Evolutionary conservation across 2,113 vertebrate species (phyloP).

Genomic region (Brachionichthys hirsutus): DNA sequence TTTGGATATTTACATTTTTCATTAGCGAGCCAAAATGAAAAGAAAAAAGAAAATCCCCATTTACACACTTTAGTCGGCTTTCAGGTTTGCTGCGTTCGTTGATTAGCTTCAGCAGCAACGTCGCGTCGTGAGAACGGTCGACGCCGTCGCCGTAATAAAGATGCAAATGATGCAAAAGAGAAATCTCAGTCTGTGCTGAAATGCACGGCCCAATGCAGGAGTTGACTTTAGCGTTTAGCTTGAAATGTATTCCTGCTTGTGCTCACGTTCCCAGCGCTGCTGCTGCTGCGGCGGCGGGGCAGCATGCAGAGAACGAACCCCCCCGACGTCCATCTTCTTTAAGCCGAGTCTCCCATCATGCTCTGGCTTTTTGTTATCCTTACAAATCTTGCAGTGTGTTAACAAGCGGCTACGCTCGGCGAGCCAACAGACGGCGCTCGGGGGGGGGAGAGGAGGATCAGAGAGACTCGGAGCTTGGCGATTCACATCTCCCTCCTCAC

Average conservation of each 20-base stretch:
- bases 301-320: no score
- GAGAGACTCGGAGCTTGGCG: slow-evolving; percentile 64
- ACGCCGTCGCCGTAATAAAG: background rate
- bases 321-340: slow-evolving; percentile 33
- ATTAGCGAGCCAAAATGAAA: no score
- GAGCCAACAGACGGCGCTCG: slow-evolving; percentile 70
- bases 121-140: slow-evolving; percentile 33
- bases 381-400: slow-evolving; percentile 70
- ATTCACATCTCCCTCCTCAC: slow-evolving; percentile 50
- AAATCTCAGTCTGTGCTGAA: no score
- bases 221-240: slow-evolving; percentile 10
- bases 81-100: slow-evolving; percentile 47
- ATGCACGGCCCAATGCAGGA: no score
- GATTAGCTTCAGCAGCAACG: slow-evolving; percentile 23
- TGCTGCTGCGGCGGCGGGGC: no score
- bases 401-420: slow-evolving; percentile 69
- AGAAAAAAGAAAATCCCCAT: slow-evolving; percentile 48
- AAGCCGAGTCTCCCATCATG: slow-evolving; percentile 36
- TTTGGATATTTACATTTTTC: slow-evolving; percentile 45
- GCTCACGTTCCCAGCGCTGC: no score
- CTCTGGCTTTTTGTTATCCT: slow-evolving; percentile 67
- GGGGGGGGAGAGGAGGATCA: slow-evolving; percentile 63
- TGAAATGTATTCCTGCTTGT: no score
- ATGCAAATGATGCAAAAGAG: slow-evolving; percentile 18
- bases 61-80: slow-evolving; percentile 53